Evolutionary conservation across 2,888 invertebrate genomes (phyloP).

Genomic region (Cacoxenus indagator): DNA sequence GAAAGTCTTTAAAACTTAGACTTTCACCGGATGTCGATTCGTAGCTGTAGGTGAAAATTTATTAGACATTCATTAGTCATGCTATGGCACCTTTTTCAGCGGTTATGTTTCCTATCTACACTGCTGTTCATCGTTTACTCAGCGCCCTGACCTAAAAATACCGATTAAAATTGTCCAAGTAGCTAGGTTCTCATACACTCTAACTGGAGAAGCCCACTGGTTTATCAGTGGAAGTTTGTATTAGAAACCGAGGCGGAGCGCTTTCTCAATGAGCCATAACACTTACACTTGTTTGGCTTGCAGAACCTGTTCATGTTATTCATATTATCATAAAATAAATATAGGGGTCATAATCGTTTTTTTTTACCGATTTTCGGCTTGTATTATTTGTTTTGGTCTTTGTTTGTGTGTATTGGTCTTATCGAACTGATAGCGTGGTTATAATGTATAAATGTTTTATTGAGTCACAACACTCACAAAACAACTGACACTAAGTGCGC

Average conservation of each 20-base stretch:
- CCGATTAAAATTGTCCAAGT: slow-evolving; percentile 11
- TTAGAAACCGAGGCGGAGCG: too few species aligned
- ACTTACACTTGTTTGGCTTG: too few species aligned
- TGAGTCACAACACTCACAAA: neutral
- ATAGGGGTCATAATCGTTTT: neutral
- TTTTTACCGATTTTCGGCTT: neutral
- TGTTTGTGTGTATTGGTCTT: neutral
- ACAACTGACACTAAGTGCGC: too few species aligned
- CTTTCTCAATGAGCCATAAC: too few species aligned
- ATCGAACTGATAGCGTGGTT: neutral
- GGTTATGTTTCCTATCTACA: too few species aligned
- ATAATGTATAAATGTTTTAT: slow-evolving; percentile 8
- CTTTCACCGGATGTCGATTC: slow-evolving; percentile 36
- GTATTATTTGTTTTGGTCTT: slow-evolving; percentile 8
- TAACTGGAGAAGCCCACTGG: too few species aligned
- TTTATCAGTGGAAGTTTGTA: too few species aligned
- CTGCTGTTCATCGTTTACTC: neutral
- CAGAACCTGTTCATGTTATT: too few species aligned
- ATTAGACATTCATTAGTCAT: slow-evolving; percentile 1
- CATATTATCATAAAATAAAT: slow-evolving; percentile 17
- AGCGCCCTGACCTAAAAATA: slow-evolving; percentile 50
- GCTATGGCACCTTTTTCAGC: neutral
- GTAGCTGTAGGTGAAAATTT: neutral
- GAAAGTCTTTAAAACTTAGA: neutral
- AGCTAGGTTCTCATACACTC: too few species aligned